phyloP scores from a whole-genome alignment of 1,140 invertebrate genomes.

The Drosophila paulistorum region DNA sequence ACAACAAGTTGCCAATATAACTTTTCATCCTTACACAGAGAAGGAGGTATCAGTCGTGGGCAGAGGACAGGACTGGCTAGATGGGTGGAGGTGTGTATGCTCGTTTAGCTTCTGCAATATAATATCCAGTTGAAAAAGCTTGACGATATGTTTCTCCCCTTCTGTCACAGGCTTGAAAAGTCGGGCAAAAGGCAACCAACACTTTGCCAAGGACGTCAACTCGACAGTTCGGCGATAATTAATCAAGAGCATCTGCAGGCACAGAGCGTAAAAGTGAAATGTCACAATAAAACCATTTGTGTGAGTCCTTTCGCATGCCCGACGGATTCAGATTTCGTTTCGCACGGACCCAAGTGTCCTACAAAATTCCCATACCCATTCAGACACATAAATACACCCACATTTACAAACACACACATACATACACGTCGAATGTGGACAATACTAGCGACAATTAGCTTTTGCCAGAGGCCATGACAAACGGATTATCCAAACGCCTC shows the following conservation, averaged over 20 bases:
- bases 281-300: conserved; percentile 70
- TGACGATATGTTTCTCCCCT: background rate
- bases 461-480: conserved; percentile 62
- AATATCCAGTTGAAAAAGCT: background rate
- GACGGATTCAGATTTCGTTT: background rate
- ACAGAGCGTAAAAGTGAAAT: conserved; percentile 67
- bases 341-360: conserved; percentile 12
- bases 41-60: background rate
- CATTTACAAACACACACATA: background rate
- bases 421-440: conserved; percentile 1
- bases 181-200: conserved; percentile 40
- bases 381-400: conserved; percentile 2
- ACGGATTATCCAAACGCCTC: conserved; percentile 66
- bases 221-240: conserved; percentile 56
- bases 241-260: conserved; percentile 68
- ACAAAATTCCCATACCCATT: conserved; percentile 2
- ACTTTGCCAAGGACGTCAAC: conserved; percentile 52
- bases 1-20: conserved; percentile 48
- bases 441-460: conserved; percentile 60
- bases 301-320: conserved; percentile 36
- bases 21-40: conserved; percentile 20
- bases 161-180: background rate
- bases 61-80: background rate
- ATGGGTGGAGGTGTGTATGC: background rate
- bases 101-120: conserved; percentile 34